Percentiles rank a stretch among this genome's conserved stretches.
Evolutionary conservation across 2,888 invertebrate species (phyloP).

Genomic region (Hyles lineata): DNA sequence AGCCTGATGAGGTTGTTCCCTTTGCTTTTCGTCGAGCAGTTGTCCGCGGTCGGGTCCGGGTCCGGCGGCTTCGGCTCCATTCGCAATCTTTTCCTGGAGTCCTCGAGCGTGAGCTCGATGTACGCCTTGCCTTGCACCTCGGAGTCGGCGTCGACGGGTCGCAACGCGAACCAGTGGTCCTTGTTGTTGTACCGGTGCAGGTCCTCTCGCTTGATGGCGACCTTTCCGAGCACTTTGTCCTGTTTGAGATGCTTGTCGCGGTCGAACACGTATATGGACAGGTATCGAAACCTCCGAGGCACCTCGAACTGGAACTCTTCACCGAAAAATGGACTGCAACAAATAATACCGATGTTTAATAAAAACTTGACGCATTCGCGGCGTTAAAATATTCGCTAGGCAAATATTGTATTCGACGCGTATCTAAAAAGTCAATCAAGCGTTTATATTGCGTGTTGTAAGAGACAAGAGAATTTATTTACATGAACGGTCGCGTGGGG

Average conservation of each 20-base stretch:
- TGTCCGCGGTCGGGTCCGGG: conserved; percentile 68
- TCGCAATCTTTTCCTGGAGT: conserved; percentile 80
- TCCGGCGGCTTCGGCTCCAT: conserved; percentile 82
- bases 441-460: conserved; percentile 14
- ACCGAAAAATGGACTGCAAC: conserved; percentile 94
- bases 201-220: conserved; percentile 94
- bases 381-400: background rate
- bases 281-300: conserved; percentile 94
- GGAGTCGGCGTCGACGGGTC: conserved; percentile 94
- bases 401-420: background rate
- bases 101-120: conserved; percentile 90
- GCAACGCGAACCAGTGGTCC: conserved; percentile 96
- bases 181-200: conserved; percentile 94
- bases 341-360: conserved; percentile 41
- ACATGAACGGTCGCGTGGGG: conserved; percentile 56
- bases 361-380: background rate
- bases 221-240: conserved; percentile 91
- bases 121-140: conserved; percentile 97
- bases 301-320: conserved; percentile 97
- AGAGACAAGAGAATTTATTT: conserved; percentile 53
- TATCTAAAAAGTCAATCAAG: conserved; percentile 15
- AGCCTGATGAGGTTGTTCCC: conserved; percentile 76
- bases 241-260: conserved; percentile 93
- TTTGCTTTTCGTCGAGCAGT: conserved; percentile 66
- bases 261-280: conserved; percentile 95